Conservation (phyloP, 2,797 vertebrate species). For the Dallia pectoralis region DNA sequence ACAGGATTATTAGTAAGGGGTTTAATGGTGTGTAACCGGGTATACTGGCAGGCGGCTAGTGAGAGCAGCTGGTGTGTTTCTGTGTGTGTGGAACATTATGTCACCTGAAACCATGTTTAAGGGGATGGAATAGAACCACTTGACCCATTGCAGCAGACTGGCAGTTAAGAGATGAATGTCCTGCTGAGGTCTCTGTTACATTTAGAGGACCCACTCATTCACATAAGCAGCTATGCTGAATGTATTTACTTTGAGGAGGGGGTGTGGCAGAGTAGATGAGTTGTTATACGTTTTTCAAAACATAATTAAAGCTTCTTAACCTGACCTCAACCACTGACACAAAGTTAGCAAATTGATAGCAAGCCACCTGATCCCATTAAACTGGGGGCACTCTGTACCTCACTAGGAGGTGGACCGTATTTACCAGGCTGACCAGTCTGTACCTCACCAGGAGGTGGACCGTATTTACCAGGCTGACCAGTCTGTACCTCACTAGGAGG, state of each 20-base stretch:
- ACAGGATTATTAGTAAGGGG: background rate
- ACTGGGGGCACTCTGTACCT: background rate
- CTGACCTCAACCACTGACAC: too few species aligned
- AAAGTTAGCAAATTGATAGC: background rate
- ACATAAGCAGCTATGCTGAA: background rate
- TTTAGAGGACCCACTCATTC: background rate
- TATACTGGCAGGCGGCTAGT: background rate
- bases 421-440: background rate
- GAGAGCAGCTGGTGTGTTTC: background rate
- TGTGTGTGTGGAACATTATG: background rate
- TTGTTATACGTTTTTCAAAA: background rate
- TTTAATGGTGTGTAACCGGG: background rate
- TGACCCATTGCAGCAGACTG: background rate
- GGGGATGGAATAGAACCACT: background rate
- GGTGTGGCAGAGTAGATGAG: background rate
- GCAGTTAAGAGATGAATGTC: background rate
- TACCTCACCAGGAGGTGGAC: background rate
- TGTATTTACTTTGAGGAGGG: background rate
- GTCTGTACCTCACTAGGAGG: background rate
- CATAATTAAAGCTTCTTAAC: background rate
- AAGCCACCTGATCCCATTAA: background rate
- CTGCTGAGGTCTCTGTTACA: background rate
- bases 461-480: background rate
- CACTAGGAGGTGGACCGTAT: background rate
- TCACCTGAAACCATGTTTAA: background rate